phyloP scores from a whole-genome alignment of 2,888 invertebrate species.

The Pheosia tremula region DNA sequence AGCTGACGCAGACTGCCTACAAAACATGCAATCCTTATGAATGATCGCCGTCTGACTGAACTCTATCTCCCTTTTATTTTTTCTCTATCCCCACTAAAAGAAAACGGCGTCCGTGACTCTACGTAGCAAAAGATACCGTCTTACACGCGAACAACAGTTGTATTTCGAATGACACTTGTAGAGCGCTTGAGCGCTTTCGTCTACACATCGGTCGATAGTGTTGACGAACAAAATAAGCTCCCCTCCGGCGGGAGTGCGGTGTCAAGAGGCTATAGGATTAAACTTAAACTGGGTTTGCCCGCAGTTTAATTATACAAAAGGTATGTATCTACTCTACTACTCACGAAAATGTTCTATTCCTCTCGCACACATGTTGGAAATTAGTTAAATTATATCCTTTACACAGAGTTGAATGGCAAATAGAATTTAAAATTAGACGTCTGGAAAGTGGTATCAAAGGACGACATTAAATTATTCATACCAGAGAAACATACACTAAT shows the following conservation, averaged over 20 bases:
- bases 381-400: slow-evolving; percentile 76
- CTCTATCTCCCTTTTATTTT: slow-evolving; percentile 67
- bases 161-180: slow-evolving; percentile 66
- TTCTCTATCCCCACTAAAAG: slow-evolving; percentile 58
- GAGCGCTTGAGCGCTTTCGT: slow-evolving; percentile 68
- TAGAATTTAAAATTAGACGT: slow-evolving; percentile 71
- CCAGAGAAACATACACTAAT: slow-evolving; percentile 35
- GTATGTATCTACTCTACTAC: slow-evolving; percentile 62
- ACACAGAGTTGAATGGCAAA: slow-evolving; percentile 64
- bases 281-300: slow-evolving; percentile 82
- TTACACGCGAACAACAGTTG: slow-evolving; percentile 57
- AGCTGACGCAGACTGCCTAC: slow-evolving; percentile 64
- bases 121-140: slow-evolving; percentile 64
- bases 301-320: slow-evolving; percentile 83
- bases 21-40: slow-evolving; percentile 74
- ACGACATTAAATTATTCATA: slow-evolving; percentile 48
- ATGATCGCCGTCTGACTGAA: slow-evolving; percentile 71
- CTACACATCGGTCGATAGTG: slow-evolving; percentile 79
- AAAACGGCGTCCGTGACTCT: slow-evolving; percentile 45
- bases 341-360: slow-evolving; percentile 67
- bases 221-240: slow-evolving; percentile 83
- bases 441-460: slow-evolving; percentile 60
- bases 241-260: slow-evolving; percentile 75
- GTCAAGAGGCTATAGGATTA: slow-evolving; percentile 84
- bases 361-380: slow-evolving; percentile 70